Base-by-base conservation (phyloP, 2,797 vertebrate species). In the Gymnocypris eckloni region DNA sequence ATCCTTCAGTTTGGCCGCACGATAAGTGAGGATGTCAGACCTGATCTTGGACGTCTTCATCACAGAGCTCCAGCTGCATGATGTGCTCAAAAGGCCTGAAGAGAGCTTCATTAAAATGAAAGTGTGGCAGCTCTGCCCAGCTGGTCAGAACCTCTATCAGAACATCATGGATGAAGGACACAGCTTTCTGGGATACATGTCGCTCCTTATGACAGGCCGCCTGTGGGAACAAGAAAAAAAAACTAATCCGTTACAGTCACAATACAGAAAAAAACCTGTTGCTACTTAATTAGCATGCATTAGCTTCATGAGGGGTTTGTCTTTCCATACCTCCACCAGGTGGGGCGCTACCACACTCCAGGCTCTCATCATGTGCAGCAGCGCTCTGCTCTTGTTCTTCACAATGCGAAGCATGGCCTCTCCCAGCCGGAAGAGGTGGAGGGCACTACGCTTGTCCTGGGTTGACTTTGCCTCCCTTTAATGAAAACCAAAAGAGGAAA, bases 1-100 rank as follows among this genome's bases (percentile, higher is more conserved):
- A 22, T 4, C 39, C 41, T 73, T 66, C 10, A 15, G 78, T 25
- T 79, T 50, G 25, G 25, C n/a, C 6, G 12, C 6, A 25, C 16
- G 39, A n/a, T 48, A 6, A 28, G 22, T 59, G 37, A 52, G 25
- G 76, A 25, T 25, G 22, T 45, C 72, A 20, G 20, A 96, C 98
- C 98, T 99, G 98, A 91, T 99, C 98, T 91, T 99, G 98, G 0
- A 99, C 98, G 0, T 99, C 98, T 84, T 99, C 98, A 15, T 99
- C 98, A 20, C 98, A 99, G 8, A 99, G 93, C 92, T 99, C 98
- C 87, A 99, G 95, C 93, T 99, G 98, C 98, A 99, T 99, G 90
- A 99, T 98, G 75, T 96, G 97, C 89, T 99, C 98, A 3, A 99
- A 97, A 11, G 98, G 98, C 10, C 97, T 94, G 94, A 99, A 99